These are phyloP conservation scores for Sebastes matsubarae DNA, from an alignment of 2,797 vertebrate genomes.

Conservation along the genomic window DNA sequence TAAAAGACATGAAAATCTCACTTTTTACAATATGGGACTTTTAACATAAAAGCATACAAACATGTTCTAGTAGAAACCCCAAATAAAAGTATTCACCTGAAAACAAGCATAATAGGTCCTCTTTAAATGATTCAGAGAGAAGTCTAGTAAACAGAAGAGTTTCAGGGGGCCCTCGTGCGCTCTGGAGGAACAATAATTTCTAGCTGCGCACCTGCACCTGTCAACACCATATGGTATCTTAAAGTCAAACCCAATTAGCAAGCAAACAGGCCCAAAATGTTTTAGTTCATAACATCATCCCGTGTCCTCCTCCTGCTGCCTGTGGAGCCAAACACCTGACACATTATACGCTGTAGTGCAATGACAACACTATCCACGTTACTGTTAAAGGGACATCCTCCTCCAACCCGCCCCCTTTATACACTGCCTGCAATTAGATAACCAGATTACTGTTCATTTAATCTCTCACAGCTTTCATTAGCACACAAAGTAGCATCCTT, in stretches of 20 bases:
- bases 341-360: slow-evolving; percentile 13
- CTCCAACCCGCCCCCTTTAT: slow-evolving; percentile 46
- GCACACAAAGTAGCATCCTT: slow-evolving; percentile 41
- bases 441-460: slow-evolving; percentile 49
- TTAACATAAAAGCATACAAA: no score
- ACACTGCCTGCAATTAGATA: slow-evolving; percentile 41
- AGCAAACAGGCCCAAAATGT: slow-evolving; percentile 7
- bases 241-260: neutral
- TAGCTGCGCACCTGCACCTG: slow-evolving; percentile 30
- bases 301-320: neutral
- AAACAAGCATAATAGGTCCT: no score
- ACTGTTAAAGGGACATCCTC: slow-evolving; percentile 49
- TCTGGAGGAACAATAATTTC: neutral
- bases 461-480: slow-evolving; percentile 30
- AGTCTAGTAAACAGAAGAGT: neutral
- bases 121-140: no score
- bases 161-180: neutral
- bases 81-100: no score
- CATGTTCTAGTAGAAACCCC: no score
- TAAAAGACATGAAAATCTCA: no score
- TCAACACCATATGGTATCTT: slow-evolving; percentile 32
- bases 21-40: no score
- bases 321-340: slow-evolving; percentile 29
- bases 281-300: neutral
- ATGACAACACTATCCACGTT: slow-evolving; percentile 56